phyloP scores from a whole-genome alignment of 64 coral and sea anemone species.

The Montipora capricornis region DNA sequence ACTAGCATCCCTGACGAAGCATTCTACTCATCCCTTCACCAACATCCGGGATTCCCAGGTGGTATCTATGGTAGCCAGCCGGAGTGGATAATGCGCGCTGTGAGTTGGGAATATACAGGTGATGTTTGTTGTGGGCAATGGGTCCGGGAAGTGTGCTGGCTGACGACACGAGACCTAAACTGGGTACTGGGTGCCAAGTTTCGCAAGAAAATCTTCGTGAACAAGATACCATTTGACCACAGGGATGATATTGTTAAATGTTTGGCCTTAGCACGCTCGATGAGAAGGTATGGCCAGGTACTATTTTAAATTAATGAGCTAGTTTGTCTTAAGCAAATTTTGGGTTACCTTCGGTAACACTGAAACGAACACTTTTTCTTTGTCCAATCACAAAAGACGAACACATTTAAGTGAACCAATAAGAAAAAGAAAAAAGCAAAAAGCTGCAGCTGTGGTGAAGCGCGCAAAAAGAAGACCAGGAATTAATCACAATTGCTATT shows the following conservation, averaged over 20 bases:
- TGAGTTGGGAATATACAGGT: too few species aligned
- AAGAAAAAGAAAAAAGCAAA: too few species aligned
- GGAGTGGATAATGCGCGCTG: not conserved
- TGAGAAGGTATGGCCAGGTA: conserved; percentile 7
- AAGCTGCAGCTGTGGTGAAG: too few species aligned
- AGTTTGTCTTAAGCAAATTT: too few species aligned
- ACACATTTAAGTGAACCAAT: too few species aligned
- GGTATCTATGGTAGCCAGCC: conserved; percentile 13
- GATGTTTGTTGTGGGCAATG: too few species aligned
- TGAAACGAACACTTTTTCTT: too few species aligned
- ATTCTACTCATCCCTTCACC: conserved; percentile 28
- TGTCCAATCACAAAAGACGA: too few species aligned
- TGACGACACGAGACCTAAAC: not conserved
- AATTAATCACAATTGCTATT: too few species aligned
- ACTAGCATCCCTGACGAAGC: not conserved
- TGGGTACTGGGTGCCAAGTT: conserved; percentile 1
- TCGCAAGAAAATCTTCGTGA: not conserved
- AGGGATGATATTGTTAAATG: conserved; percentile 4
- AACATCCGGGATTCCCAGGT: conserved; percentile 37
- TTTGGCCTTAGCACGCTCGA: not conserved
- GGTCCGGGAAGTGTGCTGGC: not conserved
- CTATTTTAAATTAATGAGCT: too few species aligned
- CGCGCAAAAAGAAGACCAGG: too few species aligned
- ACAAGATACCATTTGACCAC: conserved; percentile 12
- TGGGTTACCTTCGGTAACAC: too few species aligned